Evolutionary conservation across 1,140 invertebrate species (phyloP).

Genomic region (Drosophila asahinai): DNA sequence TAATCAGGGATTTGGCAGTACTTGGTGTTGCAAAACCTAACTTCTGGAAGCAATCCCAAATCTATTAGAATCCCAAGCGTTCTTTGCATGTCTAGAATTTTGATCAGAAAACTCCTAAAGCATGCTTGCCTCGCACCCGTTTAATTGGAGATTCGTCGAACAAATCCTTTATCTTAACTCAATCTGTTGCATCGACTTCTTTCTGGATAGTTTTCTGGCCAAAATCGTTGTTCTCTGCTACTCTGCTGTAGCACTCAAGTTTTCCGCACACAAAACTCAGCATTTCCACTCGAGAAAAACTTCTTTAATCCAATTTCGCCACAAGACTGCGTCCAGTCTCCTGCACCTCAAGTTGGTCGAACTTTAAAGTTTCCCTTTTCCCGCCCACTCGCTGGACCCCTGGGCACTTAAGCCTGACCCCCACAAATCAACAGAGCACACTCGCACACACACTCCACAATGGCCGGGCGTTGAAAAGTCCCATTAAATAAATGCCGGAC

Average conservation of each 20-base stretch:
- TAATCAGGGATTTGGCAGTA: too few relatives aligned
- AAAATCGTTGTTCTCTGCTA: not conserved
- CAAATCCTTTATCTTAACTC: constrained; percentile 14
- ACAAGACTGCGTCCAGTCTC: constrained; percentile 18
- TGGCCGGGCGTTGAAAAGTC: constrained; percentile 60
- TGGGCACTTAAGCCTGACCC: constrained; percentile 55
- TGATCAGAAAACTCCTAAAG: not conserved
- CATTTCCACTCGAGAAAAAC: constrained; percentile 32
- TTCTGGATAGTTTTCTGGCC: constrained; percentile 11
- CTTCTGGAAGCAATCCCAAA: not conserved
- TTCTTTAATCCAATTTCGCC: constrained; percentile 48
- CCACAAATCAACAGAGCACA: constrained; percentile 51
- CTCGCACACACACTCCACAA: not conserved
- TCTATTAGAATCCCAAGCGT: not conserved
- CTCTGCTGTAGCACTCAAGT: constrained; percentile 12
- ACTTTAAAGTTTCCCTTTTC: constrained; percentile 59
- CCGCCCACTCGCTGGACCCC: constrained; percentile 7
- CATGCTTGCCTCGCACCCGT: not conserved
- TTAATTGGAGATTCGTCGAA: constrained; percentile 14
- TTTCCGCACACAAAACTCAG: constrained; percentile 21
- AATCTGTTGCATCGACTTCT: constrained; percentile 22
- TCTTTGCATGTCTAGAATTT: not conserved
- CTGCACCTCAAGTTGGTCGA: constrained; percentile 22
- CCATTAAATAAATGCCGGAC: constrained; percentile 78
- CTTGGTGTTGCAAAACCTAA: too few relatives aligned